Evolutionary conservation across 2,113 vertebrate genomes (phyloP), one percentile per base, ranked within the genome.

Genomic region (Carettochelys insculpta): DNA sequence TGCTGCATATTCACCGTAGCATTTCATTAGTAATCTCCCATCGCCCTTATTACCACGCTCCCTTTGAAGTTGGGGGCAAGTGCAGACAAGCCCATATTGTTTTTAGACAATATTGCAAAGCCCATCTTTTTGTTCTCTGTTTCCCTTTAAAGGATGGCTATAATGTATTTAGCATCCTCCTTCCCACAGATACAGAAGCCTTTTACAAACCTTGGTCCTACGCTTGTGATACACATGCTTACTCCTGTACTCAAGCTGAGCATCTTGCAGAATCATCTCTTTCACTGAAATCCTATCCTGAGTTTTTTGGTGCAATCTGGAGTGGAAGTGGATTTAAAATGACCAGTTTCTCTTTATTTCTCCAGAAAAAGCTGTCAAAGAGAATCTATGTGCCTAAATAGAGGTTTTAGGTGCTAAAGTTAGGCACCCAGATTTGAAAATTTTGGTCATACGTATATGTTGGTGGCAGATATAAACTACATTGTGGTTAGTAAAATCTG

Each of bases 251-350:
- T 77, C 10, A 47, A 29, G 19, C 31, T 19, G 13, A 68, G 48
- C 81, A 87, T 43, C 20, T 92, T 68, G 53, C 77, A 53, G 34
- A 52, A 27, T 16, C 38, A 27, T n/a, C 81, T 24, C 31, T 71
- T 19, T 8, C 45, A 7, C 3, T 45, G 38, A 3, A 73, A 88
- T 68, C 79, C 48, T n/a, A 34, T 2, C 75, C 3, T 52, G 8
- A 25, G 48, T 38, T 4, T 14, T 54, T 89, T 13, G 16, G 52
- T 41, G 58, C 41, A 2, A 0, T 0, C 3, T 83, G 41, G 2
- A 43, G 41, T 45, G 5, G 22, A 25, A 73, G 80, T 31, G 61
- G 17, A 75, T 19, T 19, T 4, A 58, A 78, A 73, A 48, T 6
- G 25, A 2, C 43, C 80, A 2, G 22, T 27, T 75, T 24, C 38